Evolutionary conservation across 2,797 vertebrate species (phyloP), one percentile per base, ranked within the genome.

Genomic region (Benthosema pterotum): DNA sequence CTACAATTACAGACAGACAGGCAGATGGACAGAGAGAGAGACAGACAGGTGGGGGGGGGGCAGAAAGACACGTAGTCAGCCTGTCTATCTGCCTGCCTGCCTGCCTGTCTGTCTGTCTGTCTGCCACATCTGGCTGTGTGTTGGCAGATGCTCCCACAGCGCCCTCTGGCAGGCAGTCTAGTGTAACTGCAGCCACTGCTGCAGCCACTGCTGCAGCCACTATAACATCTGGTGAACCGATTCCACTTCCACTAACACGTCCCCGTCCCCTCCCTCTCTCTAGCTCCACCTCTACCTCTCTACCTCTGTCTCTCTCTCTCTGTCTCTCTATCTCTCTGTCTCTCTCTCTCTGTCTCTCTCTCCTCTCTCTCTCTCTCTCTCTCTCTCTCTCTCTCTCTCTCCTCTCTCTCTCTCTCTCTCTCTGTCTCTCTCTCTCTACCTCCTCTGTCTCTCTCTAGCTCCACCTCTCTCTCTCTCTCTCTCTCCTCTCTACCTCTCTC

Each of bases 191-290:
- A 5, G n/a, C 18, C 12, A n/a, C n/a, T n/a, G n/a, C n/a, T n/a
- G n/a, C n/a, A n/a, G n/a, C n/a, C n/a, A n/a, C n/a, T n/a, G n/a
- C n/a, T n/a, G n/a, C n/a, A n/a, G n/a, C n/a, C n/a, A n/a, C n/a
- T n/a, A n/a, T n/a, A 62, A 52, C 55, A 51, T 49, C 68, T 32
- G 53, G 25, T 48, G 72, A 75, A 60, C 45, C 42, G 12, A 42
- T n/a, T 67, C 66, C 49, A 14, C 13, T 80, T 77, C 79, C 84
- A 87, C 72, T 66, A 69, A 42, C 57, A 11, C n/a, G 14, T 3
- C 15, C 46, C n/a, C n/a, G n/a, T n/a, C n/a, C n/a, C n/a, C n/a
- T n/a, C n/a, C n/a, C n/a, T n/a, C n/a, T n/a, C n/a, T n/a, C n/a
- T n/a, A n/a, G n/a, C n/a, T n/a, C n/a, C 51, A n/a, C n/a, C n/a